Percentiles rank a stretch among this genome's conserved stretches.
Conservation (phyloP, 2,113 vertebrate species). For the Paracanthobrama guichenoti region DNA sequence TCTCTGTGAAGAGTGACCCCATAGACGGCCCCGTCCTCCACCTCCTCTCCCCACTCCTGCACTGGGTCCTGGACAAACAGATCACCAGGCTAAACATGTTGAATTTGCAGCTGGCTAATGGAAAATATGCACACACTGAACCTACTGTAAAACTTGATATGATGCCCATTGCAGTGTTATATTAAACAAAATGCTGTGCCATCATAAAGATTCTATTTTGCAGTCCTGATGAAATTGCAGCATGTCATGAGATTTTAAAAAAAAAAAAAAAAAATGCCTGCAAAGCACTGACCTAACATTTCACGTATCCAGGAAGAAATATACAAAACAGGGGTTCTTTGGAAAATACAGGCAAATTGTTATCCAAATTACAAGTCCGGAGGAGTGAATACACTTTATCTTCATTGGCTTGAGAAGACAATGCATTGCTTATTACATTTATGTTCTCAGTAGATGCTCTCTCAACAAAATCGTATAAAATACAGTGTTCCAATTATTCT, state of each 20-base stretch:
- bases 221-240: background rate
- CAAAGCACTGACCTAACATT: background rate
- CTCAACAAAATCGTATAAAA: background rate
- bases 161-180: background rate
- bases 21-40: conserved; percentile 82
- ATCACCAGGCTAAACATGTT: background rate
- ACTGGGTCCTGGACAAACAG: conserved; percentile 76
- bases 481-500: background rate
- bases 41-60: conserved; percentile 89
- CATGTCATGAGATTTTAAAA: background rate
- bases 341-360: conserved; percentile 22
- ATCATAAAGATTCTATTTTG: background rate
- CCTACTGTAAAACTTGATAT: background rate
- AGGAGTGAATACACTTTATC: background rate
- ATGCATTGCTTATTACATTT: background rate
- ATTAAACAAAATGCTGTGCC: background rate
- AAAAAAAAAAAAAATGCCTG: too few species aligned
- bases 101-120: background rate
- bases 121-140: too few species aligned
- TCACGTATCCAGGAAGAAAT: background rate
- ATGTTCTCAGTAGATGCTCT: background rate
- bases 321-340: background rate
- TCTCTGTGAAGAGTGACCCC: conserved; percentile 80
- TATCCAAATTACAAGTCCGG: conserved; percentile 10
- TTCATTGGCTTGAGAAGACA: background rate